Evolutionary conservation across 2,113 vertebrate species (phyloP).

Genomic region (Tachysurus vachellii): DNA sequence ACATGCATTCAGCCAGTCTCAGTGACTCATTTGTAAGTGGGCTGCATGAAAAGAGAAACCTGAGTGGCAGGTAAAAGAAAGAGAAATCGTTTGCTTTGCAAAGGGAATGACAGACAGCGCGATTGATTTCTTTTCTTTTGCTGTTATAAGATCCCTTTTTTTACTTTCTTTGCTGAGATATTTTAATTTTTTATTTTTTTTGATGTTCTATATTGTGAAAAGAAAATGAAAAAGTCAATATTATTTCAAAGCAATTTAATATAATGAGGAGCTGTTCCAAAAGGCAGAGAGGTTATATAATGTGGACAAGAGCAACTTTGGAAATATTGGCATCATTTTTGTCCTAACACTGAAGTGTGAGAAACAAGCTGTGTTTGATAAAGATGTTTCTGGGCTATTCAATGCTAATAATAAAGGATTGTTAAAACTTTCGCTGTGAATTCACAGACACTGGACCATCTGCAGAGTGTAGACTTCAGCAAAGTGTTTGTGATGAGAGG

Average conservation of each 20-base stretch:
- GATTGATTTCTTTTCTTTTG: conserved; percentile 18
- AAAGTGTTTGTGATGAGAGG: background rate
- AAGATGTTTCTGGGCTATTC: background rate
- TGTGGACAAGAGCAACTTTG: background rate
- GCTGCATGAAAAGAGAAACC: conserved; percentile 21
- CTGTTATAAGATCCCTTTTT: background rate
- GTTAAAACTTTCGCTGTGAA: conserved; percentile 15
- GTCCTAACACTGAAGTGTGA: background rate
- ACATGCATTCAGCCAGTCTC: conserved; percentile 19
- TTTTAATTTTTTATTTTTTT: background rate
- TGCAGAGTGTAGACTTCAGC: conserved; percentile 8
- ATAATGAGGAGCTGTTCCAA: background rate
- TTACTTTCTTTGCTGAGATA: background rate
- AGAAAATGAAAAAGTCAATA: conserved; percentile 16
- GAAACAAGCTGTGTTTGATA: background rate
- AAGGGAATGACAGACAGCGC: background rate
- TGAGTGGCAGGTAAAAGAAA: conserved; percentile 29
- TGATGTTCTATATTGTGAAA: background rate
- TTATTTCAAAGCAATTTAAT: background rate
- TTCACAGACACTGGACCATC: conserved; percentile 23
- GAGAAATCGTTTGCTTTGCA: conserved; percentile 7
- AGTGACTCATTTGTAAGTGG: conserved; percentile 20
- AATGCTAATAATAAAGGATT: conserved; percentile 8
- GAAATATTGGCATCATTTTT: background rate
- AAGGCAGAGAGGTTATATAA: conserved; percentile 3